Evolutionary conservation across 2,888 invertebrate genomes (phyloP).

Genomic region (Phaedon cochleariae): DNA sequence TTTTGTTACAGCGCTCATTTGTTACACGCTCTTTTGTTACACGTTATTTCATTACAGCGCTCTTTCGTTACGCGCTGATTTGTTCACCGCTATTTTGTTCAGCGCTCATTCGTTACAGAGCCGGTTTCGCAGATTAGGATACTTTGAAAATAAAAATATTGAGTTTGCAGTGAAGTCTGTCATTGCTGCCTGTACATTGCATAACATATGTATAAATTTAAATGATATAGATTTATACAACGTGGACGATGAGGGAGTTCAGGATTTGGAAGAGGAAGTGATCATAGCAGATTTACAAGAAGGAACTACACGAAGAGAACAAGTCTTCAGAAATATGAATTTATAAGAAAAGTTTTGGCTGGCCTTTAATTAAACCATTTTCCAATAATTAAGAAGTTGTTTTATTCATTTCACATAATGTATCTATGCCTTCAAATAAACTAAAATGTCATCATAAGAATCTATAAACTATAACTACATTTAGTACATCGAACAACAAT

Average conservation of each 20-base stretch:
- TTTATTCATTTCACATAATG: slow-evolving; percentile 2
- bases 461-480: no score
- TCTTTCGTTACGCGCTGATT: no score
- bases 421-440: no score
- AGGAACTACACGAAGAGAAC: not conserved
- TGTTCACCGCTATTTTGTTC: no score
- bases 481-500: no score
- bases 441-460: no score
- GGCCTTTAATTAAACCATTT: not conserved
- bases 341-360: not conserved
- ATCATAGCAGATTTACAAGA: not conserved
- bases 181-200: slow-evolving; percentile 3
- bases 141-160: slow-evolving; percentile 7
- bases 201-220: slow-evolving; percentile 5
- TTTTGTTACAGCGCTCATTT: no score
- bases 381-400: not conserved
- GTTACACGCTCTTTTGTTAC: no score
- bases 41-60: no score
- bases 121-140: no score
- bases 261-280: not conserved
- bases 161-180: slow-evolving; percentile 1
- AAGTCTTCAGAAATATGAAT: not conserved
- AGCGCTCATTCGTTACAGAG: no score
- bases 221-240: slow-evolving; percentile 4
- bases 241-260: slow-evolving; percentile 1